Percentiles rank a stretch among this genome's conserved stretches.
phyloP scores from a whole-genome alignment of 2,888 invertebrate species.

The Panopea generosa region DNA sequence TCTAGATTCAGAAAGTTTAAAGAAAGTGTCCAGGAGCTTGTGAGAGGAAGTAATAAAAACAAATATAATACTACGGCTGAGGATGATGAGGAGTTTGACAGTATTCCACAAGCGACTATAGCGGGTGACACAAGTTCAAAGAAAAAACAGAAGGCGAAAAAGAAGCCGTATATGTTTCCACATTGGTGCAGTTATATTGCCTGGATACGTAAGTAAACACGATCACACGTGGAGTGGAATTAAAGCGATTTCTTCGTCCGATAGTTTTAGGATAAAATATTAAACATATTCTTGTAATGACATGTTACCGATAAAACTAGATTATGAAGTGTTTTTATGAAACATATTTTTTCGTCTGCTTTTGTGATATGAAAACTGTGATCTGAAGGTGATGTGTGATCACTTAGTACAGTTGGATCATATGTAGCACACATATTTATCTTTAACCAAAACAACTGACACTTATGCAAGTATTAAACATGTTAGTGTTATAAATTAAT shows the following conservation, averaged over 20 bases:
- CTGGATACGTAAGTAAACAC: slow-evolving; percentile 82
- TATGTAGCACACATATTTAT: too few relatives aligned
- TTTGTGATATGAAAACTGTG: too few relatives aligned
- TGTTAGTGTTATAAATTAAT: too few relatives aligned
- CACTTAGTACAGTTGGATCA: too few relatives aligned
- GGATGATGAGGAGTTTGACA: slow-evolving; percentile 62
- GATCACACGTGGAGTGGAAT: not conserved
- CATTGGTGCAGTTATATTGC: slow-evolving; percentile 84
- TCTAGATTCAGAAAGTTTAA: slow-evolving; percentile 76
- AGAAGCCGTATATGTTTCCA: slow-evolving; percentile 82
- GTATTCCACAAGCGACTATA: slow-evolving; percentile 63
- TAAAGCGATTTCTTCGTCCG: not conserved
- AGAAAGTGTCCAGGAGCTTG: slow-evolving; percentile 76
- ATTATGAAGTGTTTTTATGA: too few relatives aligned
- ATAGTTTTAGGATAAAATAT: too few relatives aligned
- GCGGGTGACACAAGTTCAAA: slow-evolving; percentile 65
- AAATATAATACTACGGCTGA: slow-evolving; percentile 70
- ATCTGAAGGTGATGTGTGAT: too few relatives aligned
- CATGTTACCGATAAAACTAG: too few relatives aligned
- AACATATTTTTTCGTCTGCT: too few relatives aligned
- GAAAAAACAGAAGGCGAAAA: slow-evolving; percentile 78
- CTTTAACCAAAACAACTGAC: too few relatives aligned
- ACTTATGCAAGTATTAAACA: too few relatives aligned
- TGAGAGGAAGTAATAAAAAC: slow-evolving; percentile 69
- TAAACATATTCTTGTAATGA: not conserved